These are phyloP conservation scores for Pagrus major DNA, from an alignment of 2,113 vertebrate genomes.

Conservation along the genomic window DNA sequence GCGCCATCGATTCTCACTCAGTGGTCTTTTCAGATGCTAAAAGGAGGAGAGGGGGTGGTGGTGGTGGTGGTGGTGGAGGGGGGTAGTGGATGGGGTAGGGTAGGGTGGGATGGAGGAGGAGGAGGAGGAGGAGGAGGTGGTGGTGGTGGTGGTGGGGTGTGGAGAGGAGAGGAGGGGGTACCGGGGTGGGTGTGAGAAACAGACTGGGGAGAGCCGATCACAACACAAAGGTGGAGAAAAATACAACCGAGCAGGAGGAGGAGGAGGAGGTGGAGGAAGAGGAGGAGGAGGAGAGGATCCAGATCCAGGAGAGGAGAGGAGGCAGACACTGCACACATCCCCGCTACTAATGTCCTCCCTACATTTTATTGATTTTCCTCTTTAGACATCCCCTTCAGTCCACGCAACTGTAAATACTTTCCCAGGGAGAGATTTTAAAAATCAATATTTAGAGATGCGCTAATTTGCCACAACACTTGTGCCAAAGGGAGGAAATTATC, in stretches of 20 bases:
- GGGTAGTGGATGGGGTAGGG: conserved; percentile 55
- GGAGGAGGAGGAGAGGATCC: not conserved
- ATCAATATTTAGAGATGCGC: conserved; percentile 37
- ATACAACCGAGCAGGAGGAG: conserved; percentile 70
- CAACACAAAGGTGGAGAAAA: conserved; percentile 85
- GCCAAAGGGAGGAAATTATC: not conserved
- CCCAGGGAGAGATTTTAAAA: conserved; percentile 19
- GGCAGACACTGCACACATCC: conserved; percentile 38
- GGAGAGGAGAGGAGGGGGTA: conserved; percentile 41
- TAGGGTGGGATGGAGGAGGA: conserved; percentile 56
- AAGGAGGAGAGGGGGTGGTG: conserved; percentile 77
- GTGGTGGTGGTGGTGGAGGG: conserved; percentile 36
- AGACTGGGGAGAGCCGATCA: conserved; percentile 81
- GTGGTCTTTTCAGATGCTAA: conserved; percentile 88
- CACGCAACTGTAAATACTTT: conserved; percentile 8
- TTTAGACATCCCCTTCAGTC: not conserved
- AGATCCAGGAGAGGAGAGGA: conserved; percentile 29
- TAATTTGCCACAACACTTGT: not conserved
- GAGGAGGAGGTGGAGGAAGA: conserved; percentile 74
- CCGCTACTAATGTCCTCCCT: conserved; percentile 16
- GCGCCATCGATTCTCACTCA: conserved; percentile 88
- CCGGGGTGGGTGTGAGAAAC: conserved; percentile 82
- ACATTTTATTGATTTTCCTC: conserved; percentile 25
- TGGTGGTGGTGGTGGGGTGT: conserved; percentile 43
- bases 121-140: conserved; percentile 37